Evolutionary conservation across 2,797 vertebrate species (phyloP), one percentile per base, ranked within the genome.

Genomic region (Pseudochaenichthys georgianus): DNA sequence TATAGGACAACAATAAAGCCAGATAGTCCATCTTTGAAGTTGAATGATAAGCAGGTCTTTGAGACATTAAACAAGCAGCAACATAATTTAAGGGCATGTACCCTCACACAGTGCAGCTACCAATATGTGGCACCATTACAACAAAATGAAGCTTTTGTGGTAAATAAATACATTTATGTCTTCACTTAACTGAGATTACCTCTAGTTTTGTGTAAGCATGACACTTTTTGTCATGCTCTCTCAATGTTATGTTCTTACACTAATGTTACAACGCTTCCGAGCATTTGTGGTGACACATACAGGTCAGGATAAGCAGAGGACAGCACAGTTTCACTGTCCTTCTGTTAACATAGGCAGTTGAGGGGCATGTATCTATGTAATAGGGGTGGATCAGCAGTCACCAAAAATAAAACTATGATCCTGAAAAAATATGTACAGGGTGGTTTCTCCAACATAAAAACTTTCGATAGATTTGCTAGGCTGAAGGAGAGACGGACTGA

Each of bases 31-130:
- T 68, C 70, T 79, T 85, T 46, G 81, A 91, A 79, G 84, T 93
- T 92, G 80, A 91, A 93, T 91, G 45, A 89, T 64, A 89, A 96
- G 94, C 94, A 95, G 95, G 93, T 94, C 80, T 90, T 84, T 87
- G 82, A 94, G 92, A 94, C 85, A 93, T 88, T 89, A 41, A 81
- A 80, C 67, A 78, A 94, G 90, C 92, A 93, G 88, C 88, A 89
- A 91, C 73, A 71, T 60, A 83, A 77, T 54, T 73, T 0, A 78
- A 85, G 78, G 80, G 71, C 1, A 11, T 64, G 41, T 60, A 80
- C 76, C 84, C 89, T 87, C 85, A 93, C 85, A 93, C 92, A 92
- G 91, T 92, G 93, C 93, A 91, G 85, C 86, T 86, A 92, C 83
- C 91, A 81, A 88, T 86, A 67, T 89, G 88, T 84, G 92, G 54